Conservation (phyloP, 2,797 vertebrate genomes). For the Thalassophryne amazonica region DNA sequence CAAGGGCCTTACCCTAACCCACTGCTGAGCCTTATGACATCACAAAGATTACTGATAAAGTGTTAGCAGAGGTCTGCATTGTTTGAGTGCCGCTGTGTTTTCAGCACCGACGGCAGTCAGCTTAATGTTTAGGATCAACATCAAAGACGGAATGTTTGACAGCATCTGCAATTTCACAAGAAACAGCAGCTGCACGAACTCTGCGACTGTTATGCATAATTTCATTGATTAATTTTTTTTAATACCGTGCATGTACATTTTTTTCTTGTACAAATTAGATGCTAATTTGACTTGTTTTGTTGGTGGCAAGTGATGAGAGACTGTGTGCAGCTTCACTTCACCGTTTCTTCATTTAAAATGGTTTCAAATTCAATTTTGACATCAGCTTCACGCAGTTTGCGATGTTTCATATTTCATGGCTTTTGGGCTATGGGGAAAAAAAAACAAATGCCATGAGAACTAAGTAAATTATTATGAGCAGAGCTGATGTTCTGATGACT, state of each 20-base stretch:
- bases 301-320: background rate
- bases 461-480: no score
- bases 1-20: no score
- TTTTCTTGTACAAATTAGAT: background rate
- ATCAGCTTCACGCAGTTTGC: no score
- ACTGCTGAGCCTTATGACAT: no score
- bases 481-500: background rate
- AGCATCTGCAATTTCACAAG: background rate
- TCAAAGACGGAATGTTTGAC: background rate
- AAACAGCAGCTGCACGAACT: background rate
- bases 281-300: background rate
- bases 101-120: background rate
- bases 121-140: background rate
- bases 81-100: no score
- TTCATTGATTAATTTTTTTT: no score
- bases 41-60: no score
- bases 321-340: background rate
- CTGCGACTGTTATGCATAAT: background rate
- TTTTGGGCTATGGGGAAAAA: no score
- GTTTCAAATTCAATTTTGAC: background rate
- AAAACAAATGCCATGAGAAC: no score
- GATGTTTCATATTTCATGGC: no score
- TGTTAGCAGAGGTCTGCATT: no score
- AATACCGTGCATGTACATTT: background rate
- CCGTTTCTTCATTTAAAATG: background rate